A percentile compares a stretch with the other conserved stretches of the same genome.
These are phyloP conservation scores for Stratiomys singularior DNA, from an alignment of 2,888 invertebrate species.

Conservation along the genomic window DNA sequence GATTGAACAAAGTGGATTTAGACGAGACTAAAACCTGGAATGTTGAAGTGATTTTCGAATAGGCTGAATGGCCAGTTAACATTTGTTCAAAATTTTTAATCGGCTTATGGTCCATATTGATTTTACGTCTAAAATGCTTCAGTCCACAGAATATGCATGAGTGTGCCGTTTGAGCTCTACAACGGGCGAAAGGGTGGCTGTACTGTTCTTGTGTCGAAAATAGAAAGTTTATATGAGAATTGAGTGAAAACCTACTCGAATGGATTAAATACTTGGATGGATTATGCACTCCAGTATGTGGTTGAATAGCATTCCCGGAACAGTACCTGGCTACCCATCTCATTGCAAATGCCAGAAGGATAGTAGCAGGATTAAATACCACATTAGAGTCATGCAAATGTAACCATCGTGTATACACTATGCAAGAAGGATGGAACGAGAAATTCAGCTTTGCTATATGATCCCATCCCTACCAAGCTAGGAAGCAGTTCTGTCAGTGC, in stretches of 20 bases:
- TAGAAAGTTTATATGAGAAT: conserved; percentile 60
- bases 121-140: conserved; percentile 42
- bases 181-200: conserved; percentile 5
- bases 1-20: neutral
- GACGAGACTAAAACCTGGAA: neutral
- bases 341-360: conserved; percentile 14
- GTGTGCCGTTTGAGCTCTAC: no score
- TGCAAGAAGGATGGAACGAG: conserved; percentile 6
- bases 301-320: conserved; percentile 13
- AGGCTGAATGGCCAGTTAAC: conserved; percentile 43
- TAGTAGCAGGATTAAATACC: conserved; percentile 40
- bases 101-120: conserved; percentile 45
- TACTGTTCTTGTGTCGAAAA: no score
- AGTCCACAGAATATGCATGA: conserved; percentile 2
- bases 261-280: conserved; percentile 64
- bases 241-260: conserved; percentile 63
- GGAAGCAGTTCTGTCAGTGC: conserved; percentile 1
- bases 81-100: conserved; percentile 46
- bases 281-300: conserved; percentile 56
- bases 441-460: neutral
- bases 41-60: conserved; percentile 28
- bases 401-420: conserved; percentile 17
- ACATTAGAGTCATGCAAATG: conserved; percentile 41
- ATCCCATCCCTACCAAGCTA: conserved; percentile 8
- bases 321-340: neutral